Base-by-base conservation (phyloP, 2,113 vertebrate genomes). In the Chauna torquata region DNA sequence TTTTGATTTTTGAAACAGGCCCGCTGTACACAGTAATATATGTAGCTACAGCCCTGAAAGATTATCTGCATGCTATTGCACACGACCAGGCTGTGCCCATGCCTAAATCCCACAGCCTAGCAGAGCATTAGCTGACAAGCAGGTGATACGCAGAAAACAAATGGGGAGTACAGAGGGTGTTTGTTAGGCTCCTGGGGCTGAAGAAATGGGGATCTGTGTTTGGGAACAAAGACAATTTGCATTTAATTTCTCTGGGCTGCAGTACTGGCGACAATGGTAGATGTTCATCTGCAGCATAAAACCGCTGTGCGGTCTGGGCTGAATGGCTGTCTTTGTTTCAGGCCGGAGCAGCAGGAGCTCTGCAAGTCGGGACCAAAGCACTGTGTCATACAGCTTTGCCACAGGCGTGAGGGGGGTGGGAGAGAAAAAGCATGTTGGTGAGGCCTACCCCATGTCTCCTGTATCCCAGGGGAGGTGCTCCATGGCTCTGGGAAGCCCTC, bases 181-280 rank as follows among this genome's bases (percentile, higher is more conserved):
- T 93, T 96, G 85, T 96, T 90, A 55, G 82, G 85, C 85, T 96
- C 34, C 77, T 72, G 61, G 18, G 49, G 45, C 61, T 87, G 94
- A 88, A 94, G 95, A 94, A 96, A 82, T 20, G 62, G 66, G 17
- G 38, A 40, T 90, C 81, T 95, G 91, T 95, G 40, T 87, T 94
- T 0, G 1, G 69, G 61, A 89, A 76, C 88, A 97, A 95, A 92
- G 89, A 27, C 66, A 62, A 94, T 95, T 92, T 70, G 84, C 86
- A 90, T 96, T 89, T 92, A 92, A 82, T 92, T 96, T 95, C 88
- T 75, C 84, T 66, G 78, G 70, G 66, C 89, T 77, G 86, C 78
- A 47, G 58, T 38, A 45, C 77, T 80, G 91, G 83, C 70, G 16
- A 87, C 92, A 94, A 93, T 89, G 74, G 96, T 91, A 2, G 83